Conservation (phyloP, 2,888 invertebrate species). For the Brassicogethes aeneus region DNA sequence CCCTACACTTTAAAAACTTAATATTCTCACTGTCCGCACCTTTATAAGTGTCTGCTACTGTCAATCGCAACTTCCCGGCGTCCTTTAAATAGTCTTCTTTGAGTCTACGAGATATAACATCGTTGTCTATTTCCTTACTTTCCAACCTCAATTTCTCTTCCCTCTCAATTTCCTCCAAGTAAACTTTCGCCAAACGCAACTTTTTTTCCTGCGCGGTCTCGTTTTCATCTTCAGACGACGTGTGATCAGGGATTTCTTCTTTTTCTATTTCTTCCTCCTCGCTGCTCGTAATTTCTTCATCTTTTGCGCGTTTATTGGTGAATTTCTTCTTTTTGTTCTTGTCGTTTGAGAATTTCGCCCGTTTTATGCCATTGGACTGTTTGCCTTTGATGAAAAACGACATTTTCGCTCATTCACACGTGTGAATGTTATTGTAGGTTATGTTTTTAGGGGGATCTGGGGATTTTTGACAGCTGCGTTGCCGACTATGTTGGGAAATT, state of each 20-base stretch:
- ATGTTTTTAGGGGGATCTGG: too few species aligned
- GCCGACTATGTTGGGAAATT: too few species aligned
- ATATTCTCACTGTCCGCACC: constrained; percentile 36
- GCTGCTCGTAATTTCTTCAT: constrained; percentile 57
- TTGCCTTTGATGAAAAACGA: constrained; percentile 35
- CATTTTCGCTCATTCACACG: too few species aligned
- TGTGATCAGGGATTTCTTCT: constrained; percentile 40
- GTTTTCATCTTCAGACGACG: constrained; percentile 50
- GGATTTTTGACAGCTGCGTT: too few species aligned
- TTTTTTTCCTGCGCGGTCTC: constrained; percentile 89
- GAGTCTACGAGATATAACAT: constrained; percentile 64
- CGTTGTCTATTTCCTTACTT: constrained; percentile 54
- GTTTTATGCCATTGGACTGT: constrained; percentile 20
- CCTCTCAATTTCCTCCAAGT: constrained; percentile 76
- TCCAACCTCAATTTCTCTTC: constrained; percentile 66
- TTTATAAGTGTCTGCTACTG: constrained; percentile 58
- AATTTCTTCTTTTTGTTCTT: constrained; percentile 21
- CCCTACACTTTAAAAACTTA: constrained; percentile 58
- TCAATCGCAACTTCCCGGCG: constrained; percentile 67
- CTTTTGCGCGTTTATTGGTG: constrained; percentile 18
- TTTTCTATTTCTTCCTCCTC: constrained; percentile 53
- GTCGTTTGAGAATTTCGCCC: constrained; percentile 16
- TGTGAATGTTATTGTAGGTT: too few species aligned
- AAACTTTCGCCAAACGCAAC: constrained; percentile 79
- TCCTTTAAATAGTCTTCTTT: constrained; percentile 81